phyloP scores from a whole-genome alignment of 2,797 vertebrate species.

The Etheostoma nigrum region DNA sequence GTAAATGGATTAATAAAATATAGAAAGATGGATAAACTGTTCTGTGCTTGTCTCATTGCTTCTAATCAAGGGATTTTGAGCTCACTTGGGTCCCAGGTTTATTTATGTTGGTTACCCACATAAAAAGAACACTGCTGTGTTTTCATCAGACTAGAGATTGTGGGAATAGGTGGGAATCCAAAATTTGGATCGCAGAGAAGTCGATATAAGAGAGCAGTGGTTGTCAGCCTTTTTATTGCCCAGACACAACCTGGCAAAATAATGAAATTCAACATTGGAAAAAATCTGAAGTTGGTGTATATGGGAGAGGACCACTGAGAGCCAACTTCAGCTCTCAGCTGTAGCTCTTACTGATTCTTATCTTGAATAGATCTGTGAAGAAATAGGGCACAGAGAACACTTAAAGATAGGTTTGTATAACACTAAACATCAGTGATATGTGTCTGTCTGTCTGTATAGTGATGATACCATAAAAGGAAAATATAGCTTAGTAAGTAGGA shows the following conservation, averaged over 20 bases:
- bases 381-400: slow-evolving; percentile 26
- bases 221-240: slow-evolving; percentile 13
- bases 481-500: background rate
- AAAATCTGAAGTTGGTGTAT: slow-evolving; percentile 45
- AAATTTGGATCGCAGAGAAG: slow-evolving; percentile 18
- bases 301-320: slow-evolving; percentile 39
- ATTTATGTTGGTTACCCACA: slow-evolving; percentile 24
- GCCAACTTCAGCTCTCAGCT: slow-evolving; percentile 41
- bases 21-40: background rate
- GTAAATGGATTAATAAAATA: background rate
- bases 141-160: slow-evolving; percentile 26
- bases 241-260: slow-evolving; percentile 17
- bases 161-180: slow-evolving; percentile 40
- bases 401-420: slow-evolving; percentile 39
- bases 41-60: background rate
- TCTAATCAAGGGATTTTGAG: background rate
- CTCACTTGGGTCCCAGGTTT: slow-evolving; percentile 5
- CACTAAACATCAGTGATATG: background rate
- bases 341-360: slow-evolving; percentile 42
- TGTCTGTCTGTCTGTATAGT: background rate
- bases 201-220: background rate
- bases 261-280: slow-evolving; percentile 41
- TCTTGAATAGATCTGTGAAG: slow-evolving; percentile 43
- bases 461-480: background rate
- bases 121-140: slow-evolving; percentile 19